Conservation (phyloP, 2,113 vertebrate genomes). For the Cnemophilus loriae region DNA sequence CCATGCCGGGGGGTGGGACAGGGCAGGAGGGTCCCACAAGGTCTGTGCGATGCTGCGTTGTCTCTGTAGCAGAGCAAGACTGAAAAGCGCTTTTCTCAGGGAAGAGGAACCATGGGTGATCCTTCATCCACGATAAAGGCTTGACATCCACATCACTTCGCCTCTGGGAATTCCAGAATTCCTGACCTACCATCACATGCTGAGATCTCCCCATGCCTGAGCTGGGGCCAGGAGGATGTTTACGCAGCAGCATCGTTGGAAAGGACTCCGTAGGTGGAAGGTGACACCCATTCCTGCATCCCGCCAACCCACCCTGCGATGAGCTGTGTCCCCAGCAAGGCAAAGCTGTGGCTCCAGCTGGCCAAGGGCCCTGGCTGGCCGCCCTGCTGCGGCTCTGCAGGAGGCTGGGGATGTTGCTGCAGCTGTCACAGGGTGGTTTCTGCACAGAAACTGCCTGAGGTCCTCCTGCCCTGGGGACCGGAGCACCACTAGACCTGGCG, state of each 20-base stretch:
- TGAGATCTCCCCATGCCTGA: neutral
- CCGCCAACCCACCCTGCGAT: neutral
- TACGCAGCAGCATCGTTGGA: neutral
- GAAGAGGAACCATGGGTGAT: neutral
- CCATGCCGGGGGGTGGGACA: fast-evolving
- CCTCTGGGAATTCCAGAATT: neutral
- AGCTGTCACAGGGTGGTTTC: neutral
- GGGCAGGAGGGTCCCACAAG: neutral
- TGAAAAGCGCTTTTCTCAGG: neutral
- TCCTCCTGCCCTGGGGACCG: neutral
- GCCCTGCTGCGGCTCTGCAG: neutral
- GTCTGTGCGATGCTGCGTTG: neutral
- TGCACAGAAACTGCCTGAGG: neutral
- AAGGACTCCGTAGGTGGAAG: neutral
- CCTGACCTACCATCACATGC: fast-evolving
- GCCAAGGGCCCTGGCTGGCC: neutral
- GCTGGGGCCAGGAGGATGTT: neutral
- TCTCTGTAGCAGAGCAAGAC: neutral
- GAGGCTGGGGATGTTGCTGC: neutral
- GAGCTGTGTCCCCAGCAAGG: neutral
- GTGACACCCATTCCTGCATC: neutral
- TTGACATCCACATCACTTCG: neutral
- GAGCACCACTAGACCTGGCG: neutral
- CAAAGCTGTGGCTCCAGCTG: neutral
- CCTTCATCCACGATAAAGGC: neutral